Evolutionary conservation across 2,113 vertebrate species (phyloP).

Genomic region (Coptodon rendalli): DNA sequence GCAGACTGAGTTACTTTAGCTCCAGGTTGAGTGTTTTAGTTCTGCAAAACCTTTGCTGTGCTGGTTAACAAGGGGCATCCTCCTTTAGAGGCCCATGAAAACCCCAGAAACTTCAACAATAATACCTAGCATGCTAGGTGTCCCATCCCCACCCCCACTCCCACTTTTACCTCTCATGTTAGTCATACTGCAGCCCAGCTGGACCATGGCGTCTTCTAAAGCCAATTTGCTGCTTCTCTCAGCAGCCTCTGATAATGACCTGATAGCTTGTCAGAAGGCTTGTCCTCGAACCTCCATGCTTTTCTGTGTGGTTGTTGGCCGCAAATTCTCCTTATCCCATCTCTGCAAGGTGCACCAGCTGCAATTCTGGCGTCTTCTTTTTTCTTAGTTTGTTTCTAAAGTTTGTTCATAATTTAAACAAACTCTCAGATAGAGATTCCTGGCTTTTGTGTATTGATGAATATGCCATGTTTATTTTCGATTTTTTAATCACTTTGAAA

Average conservation of each 20-base stretch:
- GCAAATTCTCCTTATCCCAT: background rate
- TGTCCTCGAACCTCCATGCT: background rate
- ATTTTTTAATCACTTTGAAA: background rate
- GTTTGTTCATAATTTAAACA: background rate
- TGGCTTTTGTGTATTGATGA: background rate
- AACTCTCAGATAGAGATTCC: background rate
- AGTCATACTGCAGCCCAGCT: background rate
- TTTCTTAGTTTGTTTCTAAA: background rate
- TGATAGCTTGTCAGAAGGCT: background rate
- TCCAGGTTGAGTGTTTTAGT: background rate
- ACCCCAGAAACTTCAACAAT: background rate
- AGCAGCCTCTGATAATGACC: background rate
- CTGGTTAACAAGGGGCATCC: background rate
- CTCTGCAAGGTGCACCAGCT: background rate
- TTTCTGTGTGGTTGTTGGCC: background rate
- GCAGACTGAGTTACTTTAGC: background rate
- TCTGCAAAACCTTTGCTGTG: background rate
- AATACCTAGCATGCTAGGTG: background rate
- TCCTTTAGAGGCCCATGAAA: background rate
- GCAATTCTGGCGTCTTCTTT: background rate
- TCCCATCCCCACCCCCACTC: background rate
- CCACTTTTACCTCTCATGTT: background rate
- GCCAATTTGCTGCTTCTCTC: background rate
- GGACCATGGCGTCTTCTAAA: background rate
- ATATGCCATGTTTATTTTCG: background rate